Base-by-base conservation (phyloP, 2,888 invertebrate species). In the Volucella inflata region DNA sequence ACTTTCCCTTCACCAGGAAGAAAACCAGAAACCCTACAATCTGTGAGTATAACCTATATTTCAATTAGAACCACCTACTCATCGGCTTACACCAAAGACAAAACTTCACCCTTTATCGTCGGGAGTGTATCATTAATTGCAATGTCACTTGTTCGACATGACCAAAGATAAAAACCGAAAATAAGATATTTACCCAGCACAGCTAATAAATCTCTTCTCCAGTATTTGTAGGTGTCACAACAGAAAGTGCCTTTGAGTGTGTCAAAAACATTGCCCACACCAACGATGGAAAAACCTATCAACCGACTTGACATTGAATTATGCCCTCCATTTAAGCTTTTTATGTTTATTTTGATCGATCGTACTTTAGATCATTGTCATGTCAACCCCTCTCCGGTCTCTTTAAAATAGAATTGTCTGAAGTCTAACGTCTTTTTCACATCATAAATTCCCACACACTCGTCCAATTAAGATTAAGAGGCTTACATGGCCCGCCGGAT, bases 311-410 rank as follows among this genome's bases (percentile, higher is more conserved):
- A 62, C 72, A 72, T 53, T 74, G 64, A 77, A 46, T 46, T 62
- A 70, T 68, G 14, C 17, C 46, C 46, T 46, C 51, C 60, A 60
- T 55, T 55, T 53, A 62, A 46, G 53, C 46, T 48, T 67, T 76
- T 75, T 64, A 65, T 81, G 65, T 70, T 62, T 67, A 42, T 77
- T 82, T 78, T 68, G 78, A 74, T 74, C 55, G 67, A 74, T 74
- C 38, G 55, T 10, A 6, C 30, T 2, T 59, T 64, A 8, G 6
- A 60, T 21, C 30, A 30, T 30, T 30, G 30, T 6, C 30, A 30
- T 30, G 30, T 30, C 30, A 30, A 30, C 4, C 30, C 0, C 30
- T 30, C 30, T 30, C 6, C 17, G 6, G 16, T 40, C 36, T 14
- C 21, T 21, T 17, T 53, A 17, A 42, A 68, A 62, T 75, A 17